phyloP scores from a whole-genome alignment of 2,888 invertebrate genomes.

The Eristalinus sepulchralis region DNA sequence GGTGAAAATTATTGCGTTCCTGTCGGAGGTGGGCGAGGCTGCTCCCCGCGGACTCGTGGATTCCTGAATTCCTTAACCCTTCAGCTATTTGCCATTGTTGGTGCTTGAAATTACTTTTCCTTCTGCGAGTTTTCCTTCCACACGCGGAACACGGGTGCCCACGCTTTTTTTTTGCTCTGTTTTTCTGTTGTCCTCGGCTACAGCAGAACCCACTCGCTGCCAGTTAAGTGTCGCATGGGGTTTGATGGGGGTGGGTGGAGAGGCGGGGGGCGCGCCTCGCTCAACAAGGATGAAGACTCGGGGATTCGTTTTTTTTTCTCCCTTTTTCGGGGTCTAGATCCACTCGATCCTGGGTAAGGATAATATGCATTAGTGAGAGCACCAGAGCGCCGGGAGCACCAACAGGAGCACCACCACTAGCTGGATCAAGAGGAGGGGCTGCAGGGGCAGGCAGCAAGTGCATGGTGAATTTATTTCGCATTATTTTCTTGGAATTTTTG shows the following conservation, averaged over 20 bases:
- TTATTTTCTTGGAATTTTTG: slow-evolving; percentile 66
- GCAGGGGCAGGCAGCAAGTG: slow-evolving; percentile 39
- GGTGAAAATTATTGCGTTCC: slow-evolving; percentile 67
- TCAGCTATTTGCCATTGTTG: slow-evolving; percentile 66
- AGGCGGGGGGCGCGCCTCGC: neutral
- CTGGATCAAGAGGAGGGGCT: too few relatives aligned
- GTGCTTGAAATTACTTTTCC: slow-evolving; percentile 63
- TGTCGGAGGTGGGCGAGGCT: slow-evolving; percentile 10
- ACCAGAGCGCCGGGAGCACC: slow-evolving; percentile 36
- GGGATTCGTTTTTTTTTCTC: neutral
- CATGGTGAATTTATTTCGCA: slow-evolving; percentile 55
- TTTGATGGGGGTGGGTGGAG: neutral
- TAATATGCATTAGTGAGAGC: slow-evolving; percentile 52
- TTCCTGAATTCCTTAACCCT: slow-evolving; percentile 57
- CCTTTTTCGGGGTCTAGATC: slow-evolving; percentile 18
- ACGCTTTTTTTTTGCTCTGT: slow-evolving; percentile 1
- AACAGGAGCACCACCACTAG: slow-evolving; percentile 19
- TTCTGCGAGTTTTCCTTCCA: slow-evolving; percentile 16
- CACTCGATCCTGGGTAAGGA: slow-evolving; percentile 53
- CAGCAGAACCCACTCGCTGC: slow-evolving; percentile 21
- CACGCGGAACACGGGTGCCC: neutral
- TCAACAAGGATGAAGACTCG: slow-evolving; percentile 6
- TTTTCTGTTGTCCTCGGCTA: neutral
- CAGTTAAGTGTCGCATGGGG: slow-evolving; percentile 24
- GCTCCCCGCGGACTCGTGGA: slow-evolving; percentile 22